These are phyloP conservation scores for Eupithecia subumbrata DNA, from an alignment of 2,888 invertebrate genomes.

Conservation along the genomic window DNA sequence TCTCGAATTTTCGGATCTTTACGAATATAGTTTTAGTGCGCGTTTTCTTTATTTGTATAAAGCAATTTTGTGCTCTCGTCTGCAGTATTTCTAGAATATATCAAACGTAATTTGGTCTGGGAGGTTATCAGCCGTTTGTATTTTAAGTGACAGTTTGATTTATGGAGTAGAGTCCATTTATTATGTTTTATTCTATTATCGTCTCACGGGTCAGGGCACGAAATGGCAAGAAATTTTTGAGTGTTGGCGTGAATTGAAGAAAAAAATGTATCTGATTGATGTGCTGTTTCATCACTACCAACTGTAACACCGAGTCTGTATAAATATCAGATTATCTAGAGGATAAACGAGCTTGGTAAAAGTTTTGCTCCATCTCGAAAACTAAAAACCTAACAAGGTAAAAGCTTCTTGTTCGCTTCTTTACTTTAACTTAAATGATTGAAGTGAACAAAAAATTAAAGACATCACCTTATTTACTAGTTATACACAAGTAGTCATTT, in stretches of 20 bases:
- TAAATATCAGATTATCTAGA: too few relatives aligned
- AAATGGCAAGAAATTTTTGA: neutral
- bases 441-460: too few relatives aligned
- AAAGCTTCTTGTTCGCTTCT: too few relatives aligned
- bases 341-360: too few relatives aligned
- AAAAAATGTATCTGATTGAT: neutral
- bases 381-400: too few relatives aligned
- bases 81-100: conserved; percentile 2
- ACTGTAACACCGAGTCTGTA: neutral
- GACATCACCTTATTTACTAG: too few relatives aligned
- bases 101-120: conserved; percentile 11
- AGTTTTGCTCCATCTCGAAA: too few relatives aligned
- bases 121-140: neutral
- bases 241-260: neutral
- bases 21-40: conserved; percentile 18
- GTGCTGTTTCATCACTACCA: neutral
- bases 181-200: conserved; percentile 14
- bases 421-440: too few relatives aligned
- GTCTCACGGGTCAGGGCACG: neutral
- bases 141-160: conserved; percentile 12
- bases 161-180: conserved; percentile 8
- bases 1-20: conserved; percentile 14
- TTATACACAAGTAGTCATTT: too few relatives aligned
- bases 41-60: conserved; percentile 23
- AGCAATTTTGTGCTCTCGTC: conserved; percentile 12